These are phyloP conservation scores for Drosophila erecta DNA, from an alignment of 1,140 invertebrate genomes.

Conservation along the genomic window DNA sequence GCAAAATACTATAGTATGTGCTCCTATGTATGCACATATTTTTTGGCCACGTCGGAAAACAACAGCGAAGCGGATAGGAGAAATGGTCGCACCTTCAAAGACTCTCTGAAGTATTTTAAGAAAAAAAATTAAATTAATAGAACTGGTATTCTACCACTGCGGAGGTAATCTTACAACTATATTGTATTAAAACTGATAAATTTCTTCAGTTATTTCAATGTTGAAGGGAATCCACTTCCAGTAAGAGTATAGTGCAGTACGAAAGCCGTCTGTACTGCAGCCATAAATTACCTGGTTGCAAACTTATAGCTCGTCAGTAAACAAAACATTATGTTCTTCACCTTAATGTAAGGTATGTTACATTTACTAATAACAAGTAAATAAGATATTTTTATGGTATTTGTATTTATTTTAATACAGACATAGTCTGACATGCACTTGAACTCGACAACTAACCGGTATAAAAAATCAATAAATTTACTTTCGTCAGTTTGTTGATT, in stretches of 20 bases:
- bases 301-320: neutral
- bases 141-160: no score
- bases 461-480: neutral
- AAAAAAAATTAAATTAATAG: no score
- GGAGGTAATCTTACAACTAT: no score
- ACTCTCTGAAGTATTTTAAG: neutral
- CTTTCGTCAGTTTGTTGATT: no score
- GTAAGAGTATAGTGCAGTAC: neutral
- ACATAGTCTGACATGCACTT: neutral
- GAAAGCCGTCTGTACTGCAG: no score
- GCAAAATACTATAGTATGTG: slow-evolving; percentile 41
- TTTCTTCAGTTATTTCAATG: neutral
- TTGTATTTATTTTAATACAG: no score
- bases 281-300: neutral
- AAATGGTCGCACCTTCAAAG: neutral
- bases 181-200: neutral
- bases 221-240: neutral
- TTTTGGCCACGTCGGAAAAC: slow-evolving; percentile 19
- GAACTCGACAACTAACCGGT: neutral
- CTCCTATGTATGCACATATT: slow-evolving; percentile 32
- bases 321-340: slow-evolving; percentile 6
- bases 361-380: no score
- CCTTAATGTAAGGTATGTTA: neutral
- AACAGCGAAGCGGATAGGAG: slow-evolving; percentile 9
- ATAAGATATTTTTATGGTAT: no score